Conservation (phyloP, 30 jellyfish, hydroid and myxozoan species). For the Turritopsis dohrnii region DNA sequence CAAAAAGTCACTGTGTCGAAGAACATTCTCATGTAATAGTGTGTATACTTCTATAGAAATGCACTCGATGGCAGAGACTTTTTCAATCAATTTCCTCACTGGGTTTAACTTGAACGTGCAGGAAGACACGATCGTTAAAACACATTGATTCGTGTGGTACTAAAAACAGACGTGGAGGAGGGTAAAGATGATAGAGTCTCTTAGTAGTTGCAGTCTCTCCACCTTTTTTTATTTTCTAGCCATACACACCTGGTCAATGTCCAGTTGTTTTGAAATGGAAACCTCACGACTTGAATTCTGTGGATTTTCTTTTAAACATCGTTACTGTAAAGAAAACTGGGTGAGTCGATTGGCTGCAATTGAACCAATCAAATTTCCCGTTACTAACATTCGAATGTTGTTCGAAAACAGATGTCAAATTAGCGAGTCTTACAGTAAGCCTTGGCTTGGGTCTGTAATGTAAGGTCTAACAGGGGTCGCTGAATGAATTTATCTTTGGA, state of each 20-base stretch:
- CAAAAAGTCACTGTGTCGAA: too few relatives aligned
- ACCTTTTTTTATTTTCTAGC: slow-evolving; percentile 29
- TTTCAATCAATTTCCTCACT: too few relatives aligned
- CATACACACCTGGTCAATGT: slow-evolving; percentile 79
- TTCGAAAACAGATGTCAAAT: too few relatives aligned
- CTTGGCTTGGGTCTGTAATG: too few relatives aligned
- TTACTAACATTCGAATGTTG: not conserved
- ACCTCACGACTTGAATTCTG: slow-evolving; percentile 78
- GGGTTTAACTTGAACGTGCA: too few relatives aligned
- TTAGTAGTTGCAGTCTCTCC: not conserved
- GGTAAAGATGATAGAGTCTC: not conserved
- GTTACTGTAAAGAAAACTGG: slow-evolving; percentile 57
- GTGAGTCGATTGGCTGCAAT: slow-evolving; percentile 30
- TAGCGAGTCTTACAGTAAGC: too few relatives aligned
- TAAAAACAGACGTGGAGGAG: not conserved
- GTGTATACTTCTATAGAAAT: too few relatives aligned
- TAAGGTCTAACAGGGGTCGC: too few relatives aligned
- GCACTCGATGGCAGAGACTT: too few relatives aligned
- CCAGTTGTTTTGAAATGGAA: slow-evolving; percentile 83
- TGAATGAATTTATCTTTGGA: too few relatives aligned
- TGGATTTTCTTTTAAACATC: slow-evolving; percentile 68
- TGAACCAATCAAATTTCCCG: not conserved
- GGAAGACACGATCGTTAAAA: not conserved
- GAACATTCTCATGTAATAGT: too few relatives aligned
- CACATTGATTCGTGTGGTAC: not conserved